Conservation (phyloP, 64 coral and sea anemone species). For the Trachythela sp. region DNA sequence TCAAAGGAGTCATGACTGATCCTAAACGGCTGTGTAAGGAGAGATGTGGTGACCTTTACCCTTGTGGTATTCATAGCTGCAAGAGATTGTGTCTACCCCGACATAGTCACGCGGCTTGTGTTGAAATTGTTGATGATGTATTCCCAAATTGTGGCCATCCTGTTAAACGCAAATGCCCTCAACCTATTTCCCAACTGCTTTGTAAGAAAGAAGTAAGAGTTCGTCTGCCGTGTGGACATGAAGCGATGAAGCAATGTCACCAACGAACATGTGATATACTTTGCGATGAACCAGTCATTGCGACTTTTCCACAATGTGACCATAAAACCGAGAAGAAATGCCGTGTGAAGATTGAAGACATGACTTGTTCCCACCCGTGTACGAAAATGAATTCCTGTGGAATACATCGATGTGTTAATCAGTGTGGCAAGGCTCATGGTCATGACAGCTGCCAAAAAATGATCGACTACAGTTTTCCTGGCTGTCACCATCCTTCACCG, state of each 20-base stretch:
- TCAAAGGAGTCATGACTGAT: background rate
- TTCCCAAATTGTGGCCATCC: background rate
- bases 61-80: background rate
- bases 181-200: background rate
- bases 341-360: background rate
- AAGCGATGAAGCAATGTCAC: background rate
- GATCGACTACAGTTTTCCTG: background rate
- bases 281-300: background rate
- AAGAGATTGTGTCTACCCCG: background rate
- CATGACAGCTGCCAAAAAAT: background rate
- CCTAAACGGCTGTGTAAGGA: background rate
- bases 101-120: background rate
- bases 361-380: background rate
- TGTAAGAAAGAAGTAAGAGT: background rate
- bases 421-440: background rate
- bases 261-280: background rate
- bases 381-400: background rate
- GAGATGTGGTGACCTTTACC: background rate
- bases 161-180: background rate
- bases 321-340: background rate
- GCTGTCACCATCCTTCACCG: background rate
- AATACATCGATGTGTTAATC: background rate
- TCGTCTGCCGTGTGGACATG: background rate
- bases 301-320: background rate
- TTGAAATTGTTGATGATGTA: background rate